Conservation (phyloP, 2,797 vertebrate genomes). For the Phataginus tetradactyla region DNA sequence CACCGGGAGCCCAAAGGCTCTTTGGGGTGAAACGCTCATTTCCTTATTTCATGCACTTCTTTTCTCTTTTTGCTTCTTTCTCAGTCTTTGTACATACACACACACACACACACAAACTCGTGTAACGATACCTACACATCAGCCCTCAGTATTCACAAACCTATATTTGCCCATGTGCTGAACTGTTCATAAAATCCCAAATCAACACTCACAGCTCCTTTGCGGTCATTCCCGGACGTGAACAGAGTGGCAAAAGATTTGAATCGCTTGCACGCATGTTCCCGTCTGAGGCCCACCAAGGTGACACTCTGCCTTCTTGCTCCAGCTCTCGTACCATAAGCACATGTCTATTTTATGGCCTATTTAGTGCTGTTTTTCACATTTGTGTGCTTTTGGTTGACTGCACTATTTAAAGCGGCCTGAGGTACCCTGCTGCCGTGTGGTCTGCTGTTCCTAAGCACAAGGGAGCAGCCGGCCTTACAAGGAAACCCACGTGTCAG, state of each 20-base stretch:
- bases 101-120: background rate
- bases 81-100: background rate
- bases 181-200: background rate
- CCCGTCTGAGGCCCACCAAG: background rate
- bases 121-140: background rate
- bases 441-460: background rate
- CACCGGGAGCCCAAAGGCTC: background rate
- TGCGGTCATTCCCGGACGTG: background rate
- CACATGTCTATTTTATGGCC: background rate
- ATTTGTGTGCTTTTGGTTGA: background rate
- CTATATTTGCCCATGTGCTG: background rate
- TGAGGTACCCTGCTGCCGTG: too few relatives aligned
- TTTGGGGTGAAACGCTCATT: background rate
- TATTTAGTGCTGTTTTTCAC: background rate
- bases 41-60: background rate
- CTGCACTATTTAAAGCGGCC: background rate
- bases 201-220: background rate
- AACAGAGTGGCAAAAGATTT: background rate
- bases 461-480: background rate
- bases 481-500: background rate
- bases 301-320: background rate
- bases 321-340: background rate
- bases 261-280: fast-evolving
- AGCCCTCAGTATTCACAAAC: background rate
- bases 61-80: background rate